These are phyloP conservation scores for Drosophila dunni DNA, from an alignment of 1,140 invertebrate species.

Conservation along the genomic window DNA sequence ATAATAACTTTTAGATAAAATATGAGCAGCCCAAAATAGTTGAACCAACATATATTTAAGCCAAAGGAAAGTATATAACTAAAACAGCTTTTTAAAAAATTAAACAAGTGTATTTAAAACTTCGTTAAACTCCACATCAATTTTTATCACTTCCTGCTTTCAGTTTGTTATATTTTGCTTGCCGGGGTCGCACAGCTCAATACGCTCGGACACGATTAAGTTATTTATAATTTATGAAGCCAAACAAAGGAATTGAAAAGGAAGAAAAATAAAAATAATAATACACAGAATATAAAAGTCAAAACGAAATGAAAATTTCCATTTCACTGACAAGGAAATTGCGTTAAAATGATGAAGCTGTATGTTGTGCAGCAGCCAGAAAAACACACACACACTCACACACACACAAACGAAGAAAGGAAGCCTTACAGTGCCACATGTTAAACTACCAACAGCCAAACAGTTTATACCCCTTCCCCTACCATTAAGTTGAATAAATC, in stretches of 20 bases:
- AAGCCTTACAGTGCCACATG: constrained; percentile 20
- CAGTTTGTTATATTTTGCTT: constrained; percentile 7
- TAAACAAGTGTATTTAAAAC: not conserved
- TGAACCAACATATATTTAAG: too few relatives aligned
- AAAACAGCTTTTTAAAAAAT: not conserved
- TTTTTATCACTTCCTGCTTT: not conserved
- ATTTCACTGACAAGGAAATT: constrained; percentile 62
- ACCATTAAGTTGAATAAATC: constrained; percentile 52
- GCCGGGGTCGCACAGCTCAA: constrained; percentile 55
- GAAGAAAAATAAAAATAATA: not conserved
- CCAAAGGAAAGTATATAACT: too few relatives aligned
- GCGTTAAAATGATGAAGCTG: constrained; percentile 66
- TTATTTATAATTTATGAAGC: constrained; percentile 77
- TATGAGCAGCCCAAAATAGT: not conserved
- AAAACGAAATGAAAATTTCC: constrained; percentile 56
- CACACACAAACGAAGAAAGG: not conserved
- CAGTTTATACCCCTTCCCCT: too few relatives aligned
- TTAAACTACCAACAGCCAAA: constrained; percentile 15
- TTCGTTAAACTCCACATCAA: not conserved
- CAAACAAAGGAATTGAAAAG: not conserved
- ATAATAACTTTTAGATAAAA: not conserved
- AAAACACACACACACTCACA: constrained; percentile 14
- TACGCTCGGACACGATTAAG: constrained; percentile 72
- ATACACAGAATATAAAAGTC: constrained; percentile 26
- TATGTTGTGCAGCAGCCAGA: constrained; percentile 21